A percentile compares a stretch with the other conserved stretches of the same genome.
These are phyloP conservation scores for Mythimna vitellina DNA, from an alignment of 2,888 invertebrate species.

Conservation along the genomic window DNA sequence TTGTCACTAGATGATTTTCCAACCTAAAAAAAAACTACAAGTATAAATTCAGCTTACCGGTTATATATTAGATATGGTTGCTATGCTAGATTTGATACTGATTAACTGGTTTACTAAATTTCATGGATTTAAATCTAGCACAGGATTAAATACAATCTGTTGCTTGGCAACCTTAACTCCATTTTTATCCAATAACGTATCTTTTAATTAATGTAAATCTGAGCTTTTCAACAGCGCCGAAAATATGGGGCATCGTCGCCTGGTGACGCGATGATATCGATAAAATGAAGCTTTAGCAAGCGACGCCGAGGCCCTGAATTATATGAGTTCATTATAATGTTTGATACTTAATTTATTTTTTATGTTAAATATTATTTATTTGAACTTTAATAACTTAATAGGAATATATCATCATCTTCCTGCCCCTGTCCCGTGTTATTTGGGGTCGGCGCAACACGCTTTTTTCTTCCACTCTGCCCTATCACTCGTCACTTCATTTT, in stretches of 20 bases:
- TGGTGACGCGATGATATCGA: constrained; percentile 46
- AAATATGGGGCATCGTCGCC: constrained; percentile 29
- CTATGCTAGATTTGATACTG: not conserved
- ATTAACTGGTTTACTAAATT: not conserved
- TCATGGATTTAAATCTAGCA: not conserved
- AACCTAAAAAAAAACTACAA: no score
- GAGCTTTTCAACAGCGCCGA: constrained; percentile 12
- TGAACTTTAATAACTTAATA: no score
- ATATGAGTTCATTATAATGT: constrained; percentile 17
- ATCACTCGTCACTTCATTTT: no score
- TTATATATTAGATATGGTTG: not conserved
- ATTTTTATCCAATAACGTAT: not conserved
- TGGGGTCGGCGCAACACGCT: no score
- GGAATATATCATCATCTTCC: no score
- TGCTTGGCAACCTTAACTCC: not conserved
- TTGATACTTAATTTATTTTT: not conserved
- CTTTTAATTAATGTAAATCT: constrained; percentile 39
- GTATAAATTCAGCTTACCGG: not conserved
- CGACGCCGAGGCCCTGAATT: constrained; percentile 10
- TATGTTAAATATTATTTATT: no score
- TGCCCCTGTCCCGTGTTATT: no score
- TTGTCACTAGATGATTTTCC: no score
- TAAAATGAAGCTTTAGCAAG: constrained; percentile 25
- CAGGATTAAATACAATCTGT: not conserved
- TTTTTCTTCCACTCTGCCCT: no score